Evolutionary conservation across 2,113 vertebrate species (phyloP), one percentile per base, ranked within the genome.

Genomic region (Nothocercus nigrocapillus): DNA sequence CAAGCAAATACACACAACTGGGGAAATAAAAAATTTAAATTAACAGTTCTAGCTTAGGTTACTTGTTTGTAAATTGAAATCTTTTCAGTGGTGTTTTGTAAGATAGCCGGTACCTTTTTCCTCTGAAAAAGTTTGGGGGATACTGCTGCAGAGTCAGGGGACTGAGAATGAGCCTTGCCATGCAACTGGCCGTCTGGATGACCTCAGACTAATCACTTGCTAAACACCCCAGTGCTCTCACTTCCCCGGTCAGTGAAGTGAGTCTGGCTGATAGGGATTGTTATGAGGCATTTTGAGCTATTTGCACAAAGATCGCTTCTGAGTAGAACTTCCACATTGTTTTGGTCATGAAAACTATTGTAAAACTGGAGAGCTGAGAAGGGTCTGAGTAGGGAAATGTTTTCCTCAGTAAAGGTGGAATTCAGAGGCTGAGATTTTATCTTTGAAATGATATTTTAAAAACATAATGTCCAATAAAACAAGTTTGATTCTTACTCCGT

Each of bases 351-450:
- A 19, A 11, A 2, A 7, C 28, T 1, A 28, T 11, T 51, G 73
- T 6, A 30, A 54, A 56, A 32, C 11, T 45, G 13, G 82, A 25
- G 18, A 34, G 36, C 74, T 28, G 18, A 36, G 83, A 19, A 36
- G 0, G 32, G 54, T 9, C 45, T 63, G 7, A 64, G 28, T 1
- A n/a, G 42, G 54, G 13, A 44, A 18, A 11, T 14, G 34, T 17
- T 93, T 47, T 34, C 40, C 54, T 32, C 5, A 2, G 64, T 36
- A 88, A 69, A 85, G 85, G 72, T 58, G 77, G 53, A 70, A 40
- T 10, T 78, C 51, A 61, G 82, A 89, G 69, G 13, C 69, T 69
- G 67, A 81, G 89, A 89, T 94, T 77, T 78, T 91, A 90, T 94
- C 88, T 80, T 9, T 67, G 70, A 92, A 93, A 88, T 77, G 80